Evolutionary conservation across 2,888 invertebrate genomes (phyloP).

Genomic region (Sericinus montela): DNA sequence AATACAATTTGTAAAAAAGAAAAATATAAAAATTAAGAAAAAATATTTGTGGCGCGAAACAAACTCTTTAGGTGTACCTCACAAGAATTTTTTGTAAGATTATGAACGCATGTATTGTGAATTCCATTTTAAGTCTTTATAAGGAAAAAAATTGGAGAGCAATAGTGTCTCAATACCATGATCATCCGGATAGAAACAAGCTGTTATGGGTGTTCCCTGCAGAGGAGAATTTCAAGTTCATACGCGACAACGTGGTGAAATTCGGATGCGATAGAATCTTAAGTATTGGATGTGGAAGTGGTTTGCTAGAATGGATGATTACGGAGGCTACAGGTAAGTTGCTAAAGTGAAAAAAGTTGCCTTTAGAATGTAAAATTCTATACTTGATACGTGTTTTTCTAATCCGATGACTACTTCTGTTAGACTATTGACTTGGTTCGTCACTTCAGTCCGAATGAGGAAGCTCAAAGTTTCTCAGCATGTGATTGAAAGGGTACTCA

Average conservation of each 20-base stretch:
- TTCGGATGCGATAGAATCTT: constrained; percentile 72
- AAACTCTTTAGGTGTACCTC: too few species aligned
- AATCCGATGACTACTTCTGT: too few species aligned
- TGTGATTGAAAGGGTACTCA: too few species aligned
- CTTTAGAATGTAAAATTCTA: too few species aligned
- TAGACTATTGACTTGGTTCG: too few species aligned
- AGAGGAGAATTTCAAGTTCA: constrained; percentile 80
- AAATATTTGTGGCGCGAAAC: too few species aligned
- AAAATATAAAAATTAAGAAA: not conserved
- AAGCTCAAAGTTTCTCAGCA: too few species aligned
- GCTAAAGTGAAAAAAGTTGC: not conserved
- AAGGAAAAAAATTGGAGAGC: constrained; percentile 68
- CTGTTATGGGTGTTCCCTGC: constrained; percentile 88
- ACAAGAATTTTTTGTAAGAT: not conserved
- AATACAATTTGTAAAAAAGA: not conserved
- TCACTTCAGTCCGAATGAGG: too few species aligned
- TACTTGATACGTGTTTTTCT: too few species aligned
- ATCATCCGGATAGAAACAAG: constrained; percentile 73
- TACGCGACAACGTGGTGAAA: constrained; percentile 64
- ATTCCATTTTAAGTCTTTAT: constrained; percentile 54
- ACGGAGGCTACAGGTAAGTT: constrained; percentile 80
- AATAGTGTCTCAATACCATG: constrained; percentile 61
- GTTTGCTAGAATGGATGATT: constrained; percentile 90
- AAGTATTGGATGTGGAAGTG: constrained; percentile 89
- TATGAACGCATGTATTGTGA: constrained; percentile 61